Conservation (phyloP, 2,888 invertebrate genomes). For the Dastarcus helophoroides region DNA sequence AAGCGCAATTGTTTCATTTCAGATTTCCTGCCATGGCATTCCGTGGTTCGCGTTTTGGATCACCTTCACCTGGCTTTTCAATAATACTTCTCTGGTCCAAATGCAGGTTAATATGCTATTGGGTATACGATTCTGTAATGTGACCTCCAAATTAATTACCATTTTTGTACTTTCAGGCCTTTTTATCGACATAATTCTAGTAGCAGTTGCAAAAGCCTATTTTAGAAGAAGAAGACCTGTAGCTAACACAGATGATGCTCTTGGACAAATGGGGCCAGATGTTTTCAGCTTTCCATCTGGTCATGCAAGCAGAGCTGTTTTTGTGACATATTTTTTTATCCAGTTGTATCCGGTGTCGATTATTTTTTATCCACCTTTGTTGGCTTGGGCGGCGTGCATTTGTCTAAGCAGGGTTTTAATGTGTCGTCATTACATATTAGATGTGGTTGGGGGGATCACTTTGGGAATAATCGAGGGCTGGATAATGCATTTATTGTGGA, state of each 20-base stretch:
- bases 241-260: constrained; percentile 49
- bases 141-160: too few species aligned
- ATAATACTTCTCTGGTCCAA: constrained; percentile 57
- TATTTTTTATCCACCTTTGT: constrained; percentile 49
- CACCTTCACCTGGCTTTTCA: constrained; percentile 65
- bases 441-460: constrained; percentile 63
- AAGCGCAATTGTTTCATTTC: constrained; percentile 20
- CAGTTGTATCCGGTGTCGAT: constrained; percentile 48
- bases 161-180: constrained; percentile 56
- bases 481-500: constrained; percentile 54
- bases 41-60: constrained; percentile 73
- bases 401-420: constrained; percentile 70
- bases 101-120: constrained; percentile 77
- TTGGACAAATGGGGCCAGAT: constrained; percentile 65
- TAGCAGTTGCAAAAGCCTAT: constrained; percentile 67
- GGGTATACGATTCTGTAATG: constrained; percentile 51
- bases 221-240: constrained; percentile 67
- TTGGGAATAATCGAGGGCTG: constrained; percentile 64
- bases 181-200: constrained; percentile 64
- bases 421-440: constrained; percentile 78
- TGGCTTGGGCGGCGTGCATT: constrained; percentile 66
- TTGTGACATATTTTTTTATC: constrained; percentile 63
- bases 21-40: constrained; percentile 82
- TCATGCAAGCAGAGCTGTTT: constrained; percentile 75
- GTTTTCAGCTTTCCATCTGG: constrained; percentile 92